Evolutionary conservation across 2,113 vertebrate species (phyloP).

Genomic region (Elephas maximus): DNA sequence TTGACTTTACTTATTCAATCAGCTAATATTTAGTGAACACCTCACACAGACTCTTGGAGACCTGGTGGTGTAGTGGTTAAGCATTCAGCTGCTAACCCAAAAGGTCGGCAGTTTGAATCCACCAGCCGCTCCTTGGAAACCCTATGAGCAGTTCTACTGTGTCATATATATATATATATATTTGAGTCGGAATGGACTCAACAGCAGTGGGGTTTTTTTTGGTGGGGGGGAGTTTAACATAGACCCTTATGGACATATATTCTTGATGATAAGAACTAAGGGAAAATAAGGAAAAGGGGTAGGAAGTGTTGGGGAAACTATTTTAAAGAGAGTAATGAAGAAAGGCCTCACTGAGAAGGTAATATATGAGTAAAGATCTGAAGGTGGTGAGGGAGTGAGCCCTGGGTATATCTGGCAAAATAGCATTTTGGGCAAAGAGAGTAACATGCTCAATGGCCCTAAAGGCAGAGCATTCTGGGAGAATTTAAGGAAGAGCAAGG

Average conservation of each 20-base stretch:
- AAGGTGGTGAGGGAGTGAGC: background rate
- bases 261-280: background rate
- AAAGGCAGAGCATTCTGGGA: background rate
- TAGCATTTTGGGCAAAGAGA: conserved; percentile 27
- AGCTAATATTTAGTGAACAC: conserved; percentile 40
- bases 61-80: too few relatives aligned
- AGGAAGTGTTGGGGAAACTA: background rate
- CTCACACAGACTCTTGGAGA: background rate
- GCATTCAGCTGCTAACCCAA: too few relatives aligned
- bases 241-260: background rate
- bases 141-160: too few relatives aligned
- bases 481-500: background rate
- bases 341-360: background rate
- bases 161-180: too few relatives aligned
- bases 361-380: background rate
- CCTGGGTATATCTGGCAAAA: background rate
- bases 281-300: background rate
- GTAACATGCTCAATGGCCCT: background rate
- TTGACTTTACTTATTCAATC: background rate
- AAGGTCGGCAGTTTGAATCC: too few relatives aligned
- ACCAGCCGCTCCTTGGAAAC: too few relatives aligned
- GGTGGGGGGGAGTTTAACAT: background rate
- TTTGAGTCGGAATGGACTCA: too few relatives aligned
- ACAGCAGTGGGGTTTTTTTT: too few relatives aligned
- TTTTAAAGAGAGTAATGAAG: conserved; percentile 11